These are phyloP conservation scores for Leptopilina boulardi DNA, from an alignment of 1,140 invertebrate species.

Conservation along the genomic window DNA sequence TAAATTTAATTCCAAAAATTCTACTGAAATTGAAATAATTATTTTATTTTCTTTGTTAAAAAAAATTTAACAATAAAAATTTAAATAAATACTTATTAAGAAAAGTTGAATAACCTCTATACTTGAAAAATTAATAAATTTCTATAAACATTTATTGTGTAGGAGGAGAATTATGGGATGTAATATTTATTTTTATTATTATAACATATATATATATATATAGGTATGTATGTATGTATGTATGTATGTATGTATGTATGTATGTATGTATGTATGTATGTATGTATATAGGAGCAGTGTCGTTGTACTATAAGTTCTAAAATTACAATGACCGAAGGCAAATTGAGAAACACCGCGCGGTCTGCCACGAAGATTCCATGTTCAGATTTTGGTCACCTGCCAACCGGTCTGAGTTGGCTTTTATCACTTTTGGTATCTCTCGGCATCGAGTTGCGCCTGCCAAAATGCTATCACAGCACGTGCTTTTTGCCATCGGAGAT, in stretches of 20 bases:
- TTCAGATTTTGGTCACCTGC: slow-evolving; percentile 28
- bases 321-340: slow-evolving; percentile 20
- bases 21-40: too few species aligned
- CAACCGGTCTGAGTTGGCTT: slow-evolving; percentile 29
- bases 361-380: slow-evolving; percentile 17
- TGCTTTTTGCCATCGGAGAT: not conserved
- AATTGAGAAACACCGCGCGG: slow-evolving; percentile 16
- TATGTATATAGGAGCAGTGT: not conserved
- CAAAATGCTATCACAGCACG: slow-evolving; percentile 6
- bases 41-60: too few species aligned
- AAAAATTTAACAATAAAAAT: too few species aligned
- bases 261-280: not conserved
- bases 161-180: too few species aligned
- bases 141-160: too few species aligned
- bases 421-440: slow-evolving; percentile 10
- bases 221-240: too few species aligned
- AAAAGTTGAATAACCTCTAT: too few species aligned
- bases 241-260: not conserved
- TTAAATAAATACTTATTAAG: too few species aligned
- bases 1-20: too few species aligned
- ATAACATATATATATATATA: too few species aligned
- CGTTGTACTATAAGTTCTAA: slow-evolving; percentile 6
- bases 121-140: too few species aligned
- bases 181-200: too few species aligned
- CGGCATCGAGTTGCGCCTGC: slow-evolving; percentile 10